These are phyloP conservation scores for Heterodera carotae DNA, from an alignment of 1,140 invertebrate species.

Conservation along the genomic window DNA sequence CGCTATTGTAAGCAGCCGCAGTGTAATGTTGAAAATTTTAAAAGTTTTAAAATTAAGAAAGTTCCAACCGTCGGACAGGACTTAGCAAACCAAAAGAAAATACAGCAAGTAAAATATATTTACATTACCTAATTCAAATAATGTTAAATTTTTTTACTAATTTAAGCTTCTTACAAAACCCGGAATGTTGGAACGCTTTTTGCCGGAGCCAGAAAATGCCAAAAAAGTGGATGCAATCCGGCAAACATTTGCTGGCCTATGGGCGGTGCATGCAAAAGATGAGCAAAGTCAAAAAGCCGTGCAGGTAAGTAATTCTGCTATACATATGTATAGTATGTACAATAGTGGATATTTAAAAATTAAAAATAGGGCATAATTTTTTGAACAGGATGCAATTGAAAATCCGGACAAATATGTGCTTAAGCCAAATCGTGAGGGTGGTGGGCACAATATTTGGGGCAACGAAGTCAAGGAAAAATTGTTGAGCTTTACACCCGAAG, in stretches of 20 bases:
- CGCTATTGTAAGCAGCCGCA: slow-evolving; percentile 72
- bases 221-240: slow-evolving; percentile 71
- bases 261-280: slow-evolving; percentile 75
- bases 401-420: slow-evolving; percentile 84
- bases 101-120: slow-evolving; percentile 63
- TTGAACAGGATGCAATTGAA: slow-evolving; percentile 76
- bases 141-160: too few species aligned
- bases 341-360: too few species aligned
- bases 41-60: slow-evolving; percentile 69
- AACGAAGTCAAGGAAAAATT: slow-evolving; percentile 75
- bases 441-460: slow-evolving; percentile 85
- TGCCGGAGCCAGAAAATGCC: slow-evolving; percentile 53
- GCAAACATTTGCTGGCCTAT: slow-evolving; percentile 85
- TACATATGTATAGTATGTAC: too few species aligned
- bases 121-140: too few species aligned
- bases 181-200: slow-evolving; percentile 76
- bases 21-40: not conserved
- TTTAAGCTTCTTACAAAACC: slow-evolving; percentile 66
- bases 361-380: not conserved
- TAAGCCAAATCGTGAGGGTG: slow-evolving; percentile 88
- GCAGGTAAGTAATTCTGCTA: slow-evolving; percentile 10
- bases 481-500: slow-evolving; percentile 71
- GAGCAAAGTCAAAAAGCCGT: slow-evolving; percentile 46
- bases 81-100: slow-evolving; percentile 72
- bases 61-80: slow-evolving; percentile 85